Conservation (phyloP, 2,113 vertebrate genomes). For the Chloebia gouldiae region DNA sequence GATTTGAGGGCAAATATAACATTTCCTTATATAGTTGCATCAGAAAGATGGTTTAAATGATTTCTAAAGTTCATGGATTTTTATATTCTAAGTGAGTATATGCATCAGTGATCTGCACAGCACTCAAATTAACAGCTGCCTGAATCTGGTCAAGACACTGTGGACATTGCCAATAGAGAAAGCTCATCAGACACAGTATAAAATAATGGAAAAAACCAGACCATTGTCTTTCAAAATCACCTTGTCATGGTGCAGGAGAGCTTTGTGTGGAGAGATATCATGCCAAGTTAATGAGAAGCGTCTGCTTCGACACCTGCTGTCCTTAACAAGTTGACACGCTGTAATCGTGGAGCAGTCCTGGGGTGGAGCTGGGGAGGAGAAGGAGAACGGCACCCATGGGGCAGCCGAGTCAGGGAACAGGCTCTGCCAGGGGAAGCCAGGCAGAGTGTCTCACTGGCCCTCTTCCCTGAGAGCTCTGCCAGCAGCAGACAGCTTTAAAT, state of each 20-base stretch:
- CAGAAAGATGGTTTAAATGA: not conserved
- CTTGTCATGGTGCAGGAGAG: not conserved
- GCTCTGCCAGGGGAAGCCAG: not conserved
- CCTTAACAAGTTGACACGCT: not conserved
- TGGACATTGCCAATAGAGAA: not conserved
- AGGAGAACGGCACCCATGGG: fast-evolving
- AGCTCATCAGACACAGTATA: not conserved
- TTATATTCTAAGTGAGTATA: not conserved
- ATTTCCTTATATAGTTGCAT: not conserved
- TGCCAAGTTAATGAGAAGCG: not conserved
- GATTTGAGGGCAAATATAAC: not conserved
- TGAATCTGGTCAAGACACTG: not conserved
- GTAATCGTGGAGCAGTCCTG: not conserved
- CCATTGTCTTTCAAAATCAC: not conserved
- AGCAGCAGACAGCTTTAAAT: not conserved
- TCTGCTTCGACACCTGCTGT: not conserved
- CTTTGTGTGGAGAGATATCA: not conserved
- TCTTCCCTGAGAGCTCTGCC: not conserved
- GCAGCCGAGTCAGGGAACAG: fast-evolving
- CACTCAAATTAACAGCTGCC: not conserved
- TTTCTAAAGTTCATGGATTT: not conserved
- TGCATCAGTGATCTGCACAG: not conserved
- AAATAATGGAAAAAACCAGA: not conserved
- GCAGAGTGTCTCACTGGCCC: not conserved
- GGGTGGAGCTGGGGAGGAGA: not conserved